Conservation (phyloP, 2,113 vertebrate genomes). For the Eudyptes chrysolophus region DNA sequence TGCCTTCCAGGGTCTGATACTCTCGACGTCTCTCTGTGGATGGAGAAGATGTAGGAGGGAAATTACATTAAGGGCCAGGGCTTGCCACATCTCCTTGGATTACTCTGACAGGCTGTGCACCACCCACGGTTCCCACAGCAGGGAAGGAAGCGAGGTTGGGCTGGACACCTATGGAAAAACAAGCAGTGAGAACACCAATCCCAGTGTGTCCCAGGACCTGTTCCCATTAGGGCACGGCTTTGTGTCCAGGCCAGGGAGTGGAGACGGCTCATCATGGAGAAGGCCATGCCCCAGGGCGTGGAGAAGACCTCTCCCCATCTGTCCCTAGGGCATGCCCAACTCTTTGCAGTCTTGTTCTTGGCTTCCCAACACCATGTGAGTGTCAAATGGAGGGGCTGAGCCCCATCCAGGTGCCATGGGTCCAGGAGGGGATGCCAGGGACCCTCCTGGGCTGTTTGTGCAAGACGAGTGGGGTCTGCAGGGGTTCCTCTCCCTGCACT, state of each 20-base stretch:
- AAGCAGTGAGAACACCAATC: not conserved
- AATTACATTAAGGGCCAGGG: not conserved
- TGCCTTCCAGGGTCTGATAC: not conserved
- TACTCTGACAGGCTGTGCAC: not conserved
- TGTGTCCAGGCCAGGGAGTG: not conserved
- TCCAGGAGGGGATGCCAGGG: not conserved
- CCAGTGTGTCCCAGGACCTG: not conserved
- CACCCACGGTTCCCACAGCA: not conserved
- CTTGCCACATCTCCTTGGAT: not conserved
- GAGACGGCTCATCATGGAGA: not conserved
- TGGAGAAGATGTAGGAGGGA: not conserved
- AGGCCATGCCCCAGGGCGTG: accelerated
- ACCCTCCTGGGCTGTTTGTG: not conserved
- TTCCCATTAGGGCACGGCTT: not conserved
- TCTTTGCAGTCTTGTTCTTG: no score
- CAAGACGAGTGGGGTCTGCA: not conserved
- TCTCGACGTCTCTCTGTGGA: not conserved
- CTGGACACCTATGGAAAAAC: not conserved
- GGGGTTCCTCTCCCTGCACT: not conserved
- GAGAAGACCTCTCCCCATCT: not conserved
- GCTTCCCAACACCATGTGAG: accelerated
- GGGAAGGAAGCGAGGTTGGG: not conserved
- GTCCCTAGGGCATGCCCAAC: not conserved
- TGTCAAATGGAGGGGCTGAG: not conserved
- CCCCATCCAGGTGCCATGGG: not conserved